Percentiles rank a stretch among this genome's conserved stretches.
Conservation (phyloP, 2,888 invertebrate genomes). For the Chymomyza caudatula region DNA sequence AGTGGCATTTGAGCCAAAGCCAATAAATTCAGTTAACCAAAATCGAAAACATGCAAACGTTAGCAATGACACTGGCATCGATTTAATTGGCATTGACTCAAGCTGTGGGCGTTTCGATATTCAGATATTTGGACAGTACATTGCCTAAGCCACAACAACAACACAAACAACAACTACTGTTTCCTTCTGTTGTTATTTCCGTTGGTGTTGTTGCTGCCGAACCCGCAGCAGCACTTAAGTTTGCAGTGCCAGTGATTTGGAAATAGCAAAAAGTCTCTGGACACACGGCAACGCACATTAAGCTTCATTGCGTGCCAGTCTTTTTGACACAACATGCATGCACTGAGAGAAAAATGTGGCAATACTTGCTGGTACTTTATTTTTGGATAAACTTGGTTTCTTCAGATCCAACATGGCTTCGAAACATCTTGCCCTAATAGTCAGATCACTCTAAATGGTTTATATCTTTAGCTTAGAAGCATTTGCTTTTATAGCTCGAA, state of each 20-base stretch:
- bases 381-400: no score
- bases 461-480: no score
- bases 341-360: neutral
- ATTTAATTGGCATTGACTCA: conserved; percentile 17
- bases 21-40: conserved; percentile 38
- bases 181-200: neutral
- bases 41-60: conserved; percentile 11
- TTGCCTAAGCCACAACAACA: neutral
- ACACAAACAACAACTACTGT: neutral
- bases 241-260: conserved; percentile 20
- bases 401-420: no score
- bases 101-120: neutral
- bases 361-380: no score
- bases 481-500: no score
- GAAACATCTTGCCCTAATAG: no score
- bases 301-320: neutral
- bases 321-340: neutral
- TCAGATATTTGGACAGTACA: neutral
- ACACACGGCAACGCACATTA: neutral
- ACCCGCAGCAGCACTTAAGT: conserved; percentile 8
- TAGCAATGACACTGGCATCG: conserved; percentile 5
- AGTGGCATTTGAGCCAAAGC: conserved; percentile 1
- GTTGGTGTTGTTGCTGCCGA: neutral
- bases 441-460: no score
- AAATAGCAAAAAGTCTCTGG: conserved; percentile 11